Base-by-base conservation (phyloP, 2,888 invertebrate species). In the Maniola hyperantus region DNA sequence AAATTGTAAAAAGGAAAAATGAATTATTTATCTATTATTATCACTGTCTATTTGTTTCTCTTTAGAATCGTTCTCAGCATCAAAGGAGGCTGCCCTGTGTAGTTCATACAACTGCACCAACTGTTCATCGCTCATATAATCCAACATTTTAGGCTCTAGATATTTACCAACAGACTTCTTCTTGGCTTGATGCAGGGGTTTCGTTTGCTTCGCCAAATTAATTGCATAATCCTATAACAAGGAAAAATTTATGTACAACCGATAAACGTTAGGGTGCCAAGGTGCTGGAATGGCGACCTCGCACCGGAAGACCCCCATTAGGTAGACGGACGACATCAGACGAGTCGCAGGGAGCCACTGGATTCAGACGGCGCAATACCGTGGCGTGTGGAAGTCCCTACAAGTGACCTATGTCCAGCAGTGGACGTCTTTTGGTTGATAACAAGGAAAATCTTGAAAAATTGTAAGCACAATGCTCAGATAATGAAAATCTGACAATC, bases 31-130 rank as follows among this genome's bases (percentile, higher is more conserved):
- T 39, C 39, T 39, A 39, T 39, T 39, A 33, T 63, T 66, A 33
- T 66, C 60, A 39, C 60, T 66, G 11, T 70, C 63, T 18, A 58
- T 53, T 15, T 63, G 36, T 7, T 53, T 64, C 42, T 54, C 26
- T 34, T 68, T 48, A 33, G 62, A 33, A 44, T 64, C 34, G 50
- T 68, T 57, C 60, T 66, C 71, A 44, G 59, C n/a, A 48, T n/a
- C 69, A 39, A 58, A 71, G 48, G 44, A 73, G 5, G 95, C 93
- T 48, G 96, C 96, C 77, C 95, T 83, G 93, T 97, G 95, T 8
- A 98, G 87, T 82, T 97, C 97, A 80, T 97, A 96, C 8, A 98
- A 86, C 81, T 98, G 98, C 18, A 94, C 92, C n/a, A 97, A 85
- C 83, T 98, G 98, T 73, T 97, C 97, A 74, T 96, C 96, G 55